Conservation (phyloP, 2,797 vertebrate genomes). For the Paratrypauchen microcephalus region DNA sequence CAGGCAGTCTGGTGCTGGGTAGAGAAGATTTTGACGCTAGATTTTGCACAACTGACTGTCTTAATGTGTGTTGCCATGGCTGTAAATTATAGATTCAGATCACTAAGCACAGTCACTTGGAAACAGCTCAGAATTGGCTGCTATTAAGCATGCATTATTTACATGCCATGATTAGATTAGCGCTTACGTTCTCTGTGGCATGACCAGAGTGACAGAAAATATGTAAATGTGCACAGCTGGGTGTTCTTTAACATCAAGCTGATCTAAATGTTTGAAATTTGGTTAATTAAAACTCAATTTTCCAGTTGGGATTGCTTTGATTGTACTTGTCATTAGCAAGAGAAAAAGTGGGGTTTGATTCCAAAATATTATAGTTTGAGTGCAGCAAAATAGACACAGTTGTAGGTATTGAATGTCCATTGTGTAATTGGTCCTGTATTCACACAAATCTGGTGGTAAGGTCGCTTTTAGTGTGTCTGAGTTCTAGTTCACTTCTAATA, state of each 20-base stretch:
- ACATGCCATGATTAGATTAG: constrained; percentile 7
- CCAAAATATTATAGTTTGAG: background rate
- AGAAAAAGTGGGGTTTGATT: background rate
- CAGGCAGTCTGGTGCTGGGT: background rate
- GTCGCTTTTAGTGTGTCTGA: too few relatives aligned
- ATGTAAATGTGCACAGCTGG: constrained; percentile 15
- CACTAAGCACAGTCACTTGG: constrained; percentile 12
- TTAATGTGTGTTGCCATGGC: constrained; percentile 11
- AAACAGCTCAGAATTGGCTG: constrained; percentile 10
- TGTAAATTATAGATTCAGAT: constrained; percentile 12
- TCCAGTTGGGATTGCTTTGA: constrained; percentile 10
- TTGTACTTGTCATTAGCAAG: background rate
- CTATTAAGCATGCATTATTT: constrained; percentile 17
- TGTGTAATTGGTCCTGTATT: too few relatives aligned
- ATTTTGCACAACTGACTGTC: constrained; percentile 2
- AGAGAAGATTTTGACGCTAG: background rate
- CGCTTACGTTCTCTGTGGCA: constrained; percentile 4
- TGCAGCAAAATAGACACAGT: background rate
- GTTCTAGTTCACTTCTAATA: too few relatives aligned
- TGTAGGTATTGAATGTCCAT: too few relatives aligned
- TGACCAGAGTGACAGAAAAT: constrained; percentile 10
- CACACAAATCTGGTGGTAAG: too few relatives aligned
- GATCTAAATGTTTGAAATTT: constrained; percentile 6
- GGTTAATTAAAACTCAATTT: constrained; percentile 10
- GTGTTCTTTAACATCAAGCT: constrained; percentile 11